phyloP scores from a whole-genome alignment of 2,113 vertebrate species.

The Bufo gargarizans region DNA sequence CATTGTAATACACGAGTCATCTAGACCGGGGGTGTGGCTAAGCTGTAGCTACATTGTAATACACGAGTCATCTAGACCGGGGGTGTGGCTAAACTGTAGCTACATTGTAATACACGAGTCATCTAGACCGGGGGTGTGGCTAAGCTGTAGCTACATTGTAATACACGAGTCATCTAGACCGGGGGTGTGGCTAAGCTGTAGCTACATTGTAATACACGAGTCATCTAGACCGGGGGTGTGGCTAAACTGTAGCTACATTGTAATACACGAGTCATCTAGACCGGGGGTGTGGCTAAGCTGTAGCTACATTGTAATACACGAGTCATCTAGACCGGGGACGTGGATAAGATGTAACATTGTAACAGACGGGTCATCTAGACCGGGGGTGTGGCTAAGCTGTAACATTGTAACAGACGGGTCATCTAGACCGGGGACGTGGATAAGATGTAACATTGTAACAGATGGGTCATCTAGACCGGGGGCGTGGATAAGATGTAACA shows the following conservation, averaged over 20 bases:
- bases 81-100: neutral
- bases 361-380: neutral
- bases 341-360: neutral
- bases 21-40: no score
- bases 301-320: neutral
- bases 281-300: neutral
- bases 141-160: neutral
- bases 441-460: no score
- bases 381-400: no score
- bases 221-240: neutral
- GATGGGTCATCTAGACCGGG: no score
- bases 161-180: neutral
- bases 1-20: no score
- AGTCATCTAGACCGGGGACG: neutral
- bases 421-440: no score
- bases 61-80: no score
- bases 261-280: neutral
- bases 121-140: neutral
- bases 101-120: neutral
- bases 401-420: no score
- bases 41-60: no score
- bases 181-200: neutral
- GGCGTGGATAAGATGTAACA: no score
- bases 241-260: neutral
- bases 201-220: neutral